These are phyloP conservation scores for Drosophila lacteicornis DNA, from an alignment of 1,140 invertebrate species.

Conservation along the genomic window DNA sequence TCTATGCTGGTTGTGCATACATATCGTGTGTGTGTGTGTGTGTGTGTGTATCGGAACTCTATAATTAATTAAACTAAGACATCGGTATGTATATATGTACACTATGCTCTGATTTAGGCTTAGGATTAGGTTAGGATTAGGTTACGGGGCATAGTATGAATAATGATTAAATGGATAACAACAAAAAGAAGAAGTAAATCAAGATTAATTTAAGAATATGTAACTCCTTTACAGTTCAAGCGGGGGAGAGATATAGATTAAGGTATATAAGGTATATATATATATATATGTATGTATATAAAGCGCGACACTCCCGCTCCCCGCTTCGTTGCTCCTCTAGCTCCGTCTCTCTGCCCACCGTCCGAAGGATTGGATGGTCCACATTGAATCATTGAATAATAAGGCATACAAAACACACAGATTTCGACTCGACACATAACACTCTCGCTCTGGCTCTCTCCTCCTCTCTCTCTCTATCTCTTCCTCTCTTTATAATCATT, in stretches of 20 bases:
- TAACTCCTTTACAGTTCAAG: constrained; percentile 10
- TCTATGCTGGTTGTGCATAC: constrained; percentile 21
- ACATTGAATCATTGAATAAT: constrained; percentile 54
- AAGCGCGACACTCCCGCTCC: constrained; percentile 14
- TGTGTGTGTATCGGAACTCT: constrained; percentile 7
- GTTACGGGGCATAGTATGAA: constrained; percentile 2
- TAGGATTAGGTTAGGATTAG: constrained; percentile 11
- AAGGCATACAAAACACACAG: constrained; percentile 75
- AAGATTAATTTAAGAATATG: constrained; percentile 2
- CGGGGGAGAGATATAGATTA: constrained; percentile 8
- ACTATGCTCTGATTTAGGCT: constrained; percentile 16
- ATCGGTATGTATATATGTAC: constrained; percentile 49
- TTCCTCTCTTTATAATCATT: constrained; percentile 18
- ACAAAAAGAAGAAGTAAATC: constrained; percentile 20
- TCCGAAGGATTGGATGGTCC: constrained; percentile 56
- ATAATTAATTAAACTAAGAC: constrained; percentile 37
- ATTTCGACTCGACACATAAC: constrained; percentile 31
- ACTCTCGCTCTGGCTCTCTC: constrained; percentile 6
- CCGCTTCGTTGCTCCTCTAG: constrained; percentile 2
- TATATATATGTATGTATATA: constrained; percentile 15
- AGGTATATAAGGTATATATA: constrained; percentile 10
- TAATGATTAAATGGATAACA: constrained; percentile 31
- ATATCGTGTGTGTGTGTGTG: constrained; percentile 10
- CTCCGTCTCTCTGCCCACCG: not conserved
- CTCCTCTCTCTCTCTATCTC: constrained; percentile 2